Conservation (phyloP, 2,797 vertebrate genomes). For the Pseudochirops corinnae region DNA sequence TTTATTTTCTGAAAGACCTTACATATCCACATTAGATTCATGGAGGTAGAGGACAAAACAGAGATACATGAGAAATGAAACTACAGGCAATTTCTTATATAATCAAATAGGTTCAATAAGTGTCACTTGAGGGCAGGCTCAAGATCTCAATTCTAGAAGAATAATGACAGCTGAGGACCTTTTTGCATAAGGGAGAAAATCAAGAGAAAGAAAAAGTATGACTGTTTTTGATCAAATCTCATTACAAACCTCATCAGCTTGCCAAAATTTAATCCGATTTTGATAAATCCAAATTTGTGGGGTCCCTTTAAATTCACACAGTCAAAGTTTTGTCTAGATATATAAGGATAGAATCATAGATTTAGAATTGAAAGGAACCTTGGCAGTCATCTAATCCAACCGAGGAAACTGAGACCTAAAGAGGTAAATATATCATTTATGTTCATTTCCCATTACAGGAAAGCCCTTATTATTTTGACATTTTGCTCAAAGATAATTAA, state of each 20-base stretch:
- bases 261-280: conserved; percentile 53
- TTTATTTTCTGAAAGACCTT: background rate
- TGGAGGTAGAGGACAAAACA: background rate
- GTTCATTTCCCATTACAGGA: conserved; percentile 36
- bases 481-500: conserved; percentile 55
- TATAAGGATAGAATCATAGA: background rate
- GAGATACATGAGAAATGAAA: background rate
- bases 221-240: conserved; percentile 53
- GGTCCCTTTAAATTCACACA: conserved; percentile 53
- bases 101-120: background rate
- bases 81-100: background rate
- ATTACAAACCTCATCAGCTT: conserved; percentile 66
- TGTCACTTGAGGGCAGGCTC: background rate
- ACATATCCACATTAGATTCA: background rate
- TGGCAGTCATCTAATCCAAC: background rate
- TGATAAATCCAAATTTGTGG: conserved; percentile 38
- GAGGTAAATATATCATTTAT: conserved; percentile 29
- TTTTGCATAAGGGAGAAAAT: conserved; percentile 13
- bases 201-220: conserved; percentile 32
- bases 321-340: conserved; percentile 19
- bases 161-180: background rate
- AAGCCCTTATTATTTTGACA: conserved; percentile 24
- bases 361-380: background rate
- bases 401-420: background rate
- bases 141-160: background rate